Percentiles rank a stretch among this genome's conserved stretches.
phyloP scores from a whole-genome alignment of 2,797 vertebrate species.

The Galago senegalensis region DNA sequence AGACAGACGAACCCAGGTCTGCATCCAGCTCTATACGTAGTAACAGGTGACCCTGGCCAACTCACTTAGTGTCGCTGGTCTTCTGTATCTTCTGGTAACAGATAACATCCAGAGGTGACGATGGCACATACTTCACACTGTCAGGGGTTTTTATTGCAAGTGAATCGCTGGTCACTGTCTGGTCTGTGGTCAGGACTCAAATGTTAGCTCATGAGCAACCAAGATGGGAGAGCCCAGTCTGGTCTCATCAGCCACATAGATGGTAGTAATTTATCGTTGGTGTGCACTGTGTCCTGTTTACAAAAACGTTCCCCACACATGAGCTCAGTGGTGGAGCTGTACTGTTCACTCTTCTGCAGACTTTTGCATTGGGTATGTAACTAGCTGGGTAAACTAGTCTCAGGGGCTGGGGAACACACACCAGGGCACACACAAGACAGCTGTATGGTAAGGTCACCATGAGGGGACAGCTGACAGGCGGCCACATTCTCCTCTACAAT shows the following conservation, averaged over 20 bases:
- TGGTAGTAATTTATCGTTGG: too few relatives aligned
- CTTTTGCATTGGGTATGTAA: not conserved
- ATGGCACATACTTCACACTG: fast-evolving
- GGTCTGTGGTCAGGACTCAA: fast-evolving
- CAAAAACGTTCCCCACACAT: fast-evolving
- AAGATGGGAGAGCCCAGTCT: not conserved
- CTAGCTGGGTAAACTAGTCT: not conserved
- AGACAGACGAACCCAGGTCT: not conserved
- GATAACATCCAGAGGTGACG: not conserved
- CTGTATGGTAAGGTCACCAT: not conserved
- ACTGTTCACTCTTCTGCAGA: fast-evolving
- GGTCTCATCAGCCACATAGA: not conserved
- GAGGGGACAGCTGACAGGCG: not conserved
- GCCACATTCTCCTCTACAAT: not conserved
- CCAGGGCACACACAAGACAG: fast-evolving
- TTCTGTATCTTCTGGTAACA: not conserved
- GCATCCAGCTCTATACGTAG: not conserved
- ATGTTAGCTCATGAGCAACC: not conserved
- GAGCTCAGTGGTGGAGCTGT: fast-evolving
- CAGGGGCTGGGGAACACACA: not conserved
- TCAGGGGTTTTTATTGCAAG: not conserved
- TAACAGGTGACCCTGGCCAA: not conserved
- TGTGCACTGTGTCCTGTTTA: not conserved
- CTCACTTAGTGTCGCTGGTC: not conserved
- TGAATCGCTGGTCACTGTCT: not conserved